Conservation (phyloP, 2,113 vertebrate species). For the Rhabdomys dilectus region DNA sequence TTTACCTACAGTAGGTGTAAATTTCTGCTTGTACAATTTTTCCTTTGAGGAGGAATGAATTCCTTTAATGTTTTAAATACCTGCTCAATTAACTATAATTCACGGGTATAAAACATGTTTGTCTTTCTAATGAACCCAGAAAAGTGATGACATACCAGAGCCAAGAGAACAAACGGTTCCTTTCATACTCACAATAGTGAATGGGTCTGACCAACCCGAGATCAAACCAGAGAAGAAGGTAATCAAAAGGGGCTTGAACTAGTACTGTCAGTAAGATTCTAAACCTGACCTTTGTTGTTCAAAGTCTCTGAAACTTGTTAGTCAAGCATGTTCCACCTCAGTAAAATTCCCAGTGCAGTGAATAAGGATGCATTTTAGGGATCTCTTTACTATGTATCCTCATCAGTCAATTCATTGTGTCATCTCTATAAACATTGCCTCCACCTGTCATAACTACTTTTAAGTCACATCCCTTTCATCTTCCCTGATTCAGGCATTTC, state of each 20-base stretch:
- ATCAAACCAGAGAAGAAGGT: constrained; percentile 11
- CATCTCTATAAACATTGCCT: neutral
- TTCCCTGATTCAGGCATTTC: accelerated
- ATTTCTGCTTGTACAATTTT: constrained; percentile 9
- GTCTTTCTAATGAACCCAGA: constrained; percentile 65
- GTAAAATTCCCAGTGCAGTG: neutral
- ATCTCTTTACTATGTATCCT: too few relatives aligned
- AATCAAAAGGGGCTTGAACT: constrained; percentile 23
- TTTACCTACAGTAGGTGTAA: neutral
- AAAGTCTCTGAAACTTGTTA: neutral
- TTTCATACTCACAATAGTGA: constrained; percentile 46
- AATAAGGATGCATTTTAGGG: neutral
- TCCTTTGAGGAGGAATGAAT: constrained; percentile 32
- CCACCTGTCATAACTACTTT: neutral
- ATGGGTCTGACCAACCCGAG: constrained; percentile 21
- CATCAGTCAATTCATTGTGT: neutral
- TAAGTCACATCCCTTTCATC: neutral
- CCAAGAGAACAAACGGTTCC: constrained; percentile 49
- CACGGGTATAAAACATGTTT: constrained; percentile 62
- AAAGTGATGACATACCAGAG: constrained; percentile 65
- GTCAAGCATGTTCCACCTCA: neutral
- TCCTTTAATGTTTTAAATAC: constrained; percentile 65
- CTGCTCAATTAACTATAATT: constrained; percentile 57
- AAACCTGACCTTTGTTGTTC: neutral
- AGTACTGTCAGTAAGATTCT: neutral